Base-by-base conservation (phyloP, 1,140 invertebrate genomes). In the Drosophila leontia region DNA sequence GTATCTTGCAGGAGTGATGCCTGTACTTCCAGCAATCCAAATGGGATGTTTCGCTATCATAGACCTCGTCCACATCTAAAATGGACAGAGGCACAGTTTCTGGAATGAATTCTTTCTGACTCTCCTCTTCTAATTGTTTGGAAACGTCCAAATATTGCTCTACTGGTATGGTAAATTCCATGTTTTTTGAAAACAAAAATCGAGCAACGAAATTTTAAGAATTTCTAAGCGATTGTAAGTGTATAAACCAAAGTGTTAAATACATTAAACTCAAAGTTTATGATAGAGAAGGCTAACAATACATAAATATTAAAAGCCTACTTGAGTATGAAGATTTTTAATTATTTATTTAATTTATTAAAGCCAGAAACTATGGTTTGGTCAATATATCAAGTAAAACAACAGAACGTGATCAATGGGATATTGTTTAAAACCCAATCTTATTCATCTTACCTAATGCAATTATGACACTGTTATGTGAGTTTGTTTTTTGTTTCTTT, bases 1-100 rank as follows among this genome's bases (percentile, higher is more conserved):
- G 64, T 12, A 91, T 2, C 26, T 77, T 86, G 15, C 75, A 39
- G 34, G 61, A 55, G 4, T 82, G 50, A 51, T 92, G 84, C 26
- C 78, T 74, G 47, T 70, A 51, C 35, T 80, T 70, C 47, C 92
- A 91, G 8, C 79, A 86, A 12, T 78, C 62, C 23, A 83, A 60
- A 26, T 88, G 91, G 53, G 86, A 91, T 2, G 61, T 45, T 37
- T 92, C 81, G 23, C 78, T 39, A 0, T 48, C 48, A 4, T 58
- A 56, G 7, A 83, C 11, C 15, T 63, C 55, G 0, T 45, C 47
- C 23, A 69, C 75, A 50, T 81, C 78, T 4, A 83, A 48, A 48
- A 69, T 39, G 2, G 19, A 41, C 1, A 87, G 42, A 0, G 80
- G 74, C 3, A 72, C 34, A 13, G n/a, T 48, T 15, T 37, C 37